Conservation (phyloP, 2,113 vertebrate species). For the Diphyllodes magnificus region DNA sequence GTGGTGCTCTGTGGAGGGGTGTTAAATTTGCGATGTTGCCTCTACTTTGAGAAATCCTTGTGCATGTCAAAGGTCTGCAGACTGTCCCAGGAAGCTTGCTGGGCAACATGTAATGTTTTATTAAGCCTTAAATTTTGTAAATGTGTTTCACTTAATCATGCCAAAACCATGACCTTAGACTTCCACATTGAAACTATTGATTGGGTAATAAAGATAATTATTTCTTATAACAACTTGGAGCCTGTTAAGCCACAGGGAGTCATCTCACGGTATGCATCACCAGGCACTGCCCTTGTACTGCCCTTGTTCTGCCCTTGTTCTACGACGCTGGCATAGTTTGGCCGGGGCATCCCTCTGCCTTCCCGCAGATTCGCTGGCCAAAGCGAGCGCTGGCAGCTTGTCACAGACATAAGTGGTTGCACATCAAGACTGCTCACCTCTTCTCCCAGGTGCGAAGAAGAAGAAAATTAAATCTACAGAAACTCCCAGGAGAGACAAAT, state of each 20-base stretch:
- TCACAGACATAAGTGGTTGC: fast-evolving
- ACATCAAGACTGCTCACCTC: not conserved
- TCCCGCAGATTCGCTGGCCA: fast-evolving
- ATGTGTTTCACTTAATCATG: not conserved
- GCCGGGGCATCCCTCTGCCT: fast-evolving
- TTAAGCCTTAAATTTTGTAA: not conserved
- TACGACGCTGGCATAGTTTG: fast-evolving
- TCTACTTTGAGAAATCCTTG: not conserved
- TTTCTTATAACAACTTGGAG: not conserved
- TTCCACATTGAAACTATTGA: not conserved
- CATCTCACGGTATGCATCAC: not conserved
- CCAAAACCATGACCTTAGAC: not conserved
- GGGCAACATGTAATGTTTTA: not conserved
- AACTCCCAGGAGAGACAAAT: not conserved
- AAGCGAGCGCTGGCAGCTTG: fast-evolving
- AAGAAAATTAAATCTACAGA: not conserved
- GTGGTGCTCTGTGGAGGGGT: not conserved
- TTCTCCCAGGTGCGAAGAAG: not conserved
- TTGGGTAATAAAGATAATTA: not conserved
- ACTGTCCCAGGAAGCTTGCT: not conserved
- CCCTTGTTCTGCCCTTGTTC: not conserved
- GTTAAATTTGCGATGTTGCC: not conserved
- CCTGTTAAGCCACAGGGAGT: not conserved
- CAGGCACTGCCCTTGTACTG: not conserved
- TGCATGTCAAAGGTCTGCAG: not conserved